Evolutionary conservation across 2,888 invertebrate species (phyloP).

Genomic region (Busseola fusca): DNA sequence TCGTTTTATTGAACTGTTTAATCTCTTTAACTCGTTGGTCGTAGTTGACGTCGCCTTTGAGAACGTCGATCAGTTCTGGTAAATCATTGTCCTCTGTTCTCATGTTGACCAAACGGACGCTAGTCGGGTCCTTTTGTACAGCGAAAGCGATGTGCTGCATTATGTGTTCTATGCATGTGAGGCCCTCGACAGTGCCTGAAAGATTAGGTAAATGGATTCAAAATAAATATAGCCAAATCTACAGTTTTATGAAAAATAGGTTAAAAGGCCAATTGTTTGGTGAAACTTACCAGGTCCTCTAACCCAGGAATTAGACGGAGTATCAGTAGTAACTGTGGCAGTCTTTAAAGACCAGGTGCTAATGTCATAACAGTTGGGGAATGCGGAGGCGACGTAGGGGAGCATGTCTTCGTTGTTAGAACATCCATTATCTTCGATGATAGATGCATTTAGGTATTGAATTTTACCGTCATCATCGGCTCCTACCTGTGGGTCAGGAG

Average conservation of each 20-base stretch:
- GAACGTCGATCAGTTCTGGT: conserved; percentile 86
- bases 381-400: conserved; percentile 18
- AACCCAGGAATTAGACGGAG: conserved; percentile 91
- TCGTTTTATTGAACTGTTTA: conserved; percentile 89
- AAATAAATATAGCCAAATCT: neutral
- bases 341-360: conserved; percentile 63
- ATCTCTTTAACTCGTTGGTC: conserved; percentile 85
- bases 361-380: conserved; percentile 89
- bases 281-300: conserved; percentile 90
- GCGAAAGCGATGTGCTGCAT: conserved; percentile 91
- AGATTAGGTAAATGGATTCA: neutral
- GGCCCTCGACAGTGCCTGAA: conserved; percentile 88
- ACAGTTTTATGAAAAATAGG: neutral
- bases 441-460: conserved; percentile 88
- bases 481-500: conserved; percentile 80
- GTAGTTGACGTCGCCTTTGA: conserved; percentile 88
- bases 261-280: neutral
- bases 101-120: conserved; percentile 89
- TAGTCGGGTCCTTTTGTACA: conserved; percentile 88
- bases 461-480: conserved; percentile 91
- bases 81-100: conserved; percentile 79
- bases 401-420: conserved; percentile 76
- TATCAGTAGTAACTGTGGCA: conserved; percentile 89
- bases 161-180: conserved; percentile 90
- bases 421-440: conserved; percentile 86